These are phyloP conservation scores for Microcebus ravelobensis DNA, from an alignment of 2,113 vertebrate genomes.

Conservation along the genomic window DNA sequence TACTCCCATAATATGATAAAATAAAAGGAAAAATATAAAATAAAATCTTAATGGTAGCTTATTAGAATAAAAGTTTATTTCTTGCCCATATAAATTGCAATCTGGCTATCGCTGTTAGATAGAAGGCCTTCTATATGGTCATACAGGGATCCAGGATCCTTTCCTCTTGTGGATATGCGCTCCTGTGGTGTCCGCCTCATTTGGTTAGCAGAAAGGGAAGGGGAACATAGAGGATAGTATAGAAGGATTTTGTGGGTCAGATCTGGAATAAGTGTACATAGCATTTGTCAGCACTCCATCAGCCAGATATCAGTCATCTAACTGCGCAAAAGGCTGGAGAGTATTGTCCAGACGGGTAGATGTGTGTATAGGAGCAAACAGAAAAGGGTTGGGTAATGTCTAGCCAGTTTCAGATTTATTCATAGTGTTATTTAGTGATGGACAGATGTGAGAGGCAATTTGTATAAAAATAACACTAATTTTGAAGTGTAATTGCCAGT, in stretches of 20 bases:
- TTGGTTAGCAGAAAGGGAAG: not conserved
- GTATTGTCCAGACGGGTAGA: not conserved
- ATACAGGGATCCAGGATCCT: not conserved
- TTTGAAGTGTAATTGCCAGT: not conserved
- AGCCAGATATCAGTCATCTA: not conserved
- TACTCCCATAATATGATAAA: too few relatives aligned
- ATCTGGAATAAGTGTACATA: not conserved
- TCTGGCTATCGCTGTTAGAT: not conserved
- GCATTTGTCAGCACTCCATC: accelerated
- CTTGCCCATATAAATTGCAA: not conserved
- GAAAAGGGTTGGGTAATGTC: not conserved
- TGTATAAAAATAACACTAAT: not conserved
- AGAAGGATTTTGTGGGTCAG: not conserved
- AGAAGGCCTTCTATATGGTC: not conserved
- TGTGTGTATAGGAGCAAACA: not conserved
- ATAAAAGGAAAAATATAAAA: too few relatives aligned
- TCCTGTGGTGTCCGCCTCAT: not conserved
- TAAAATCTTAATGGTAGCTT: not conserved
- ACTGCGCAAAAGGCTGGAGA: not conserved
- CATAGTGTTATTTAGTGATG: not conserved
- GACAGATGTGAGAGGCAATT: not conserved
- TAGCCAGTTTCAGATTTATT: not conserved
- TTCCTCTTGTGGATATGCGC: not conserved
- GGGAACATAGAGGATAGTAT: too few relatives aligned
- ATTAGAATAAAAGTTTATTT: not conserved